Evolutionary conservation across 2,113 vertebrate genomes (phyloP).

Genomic region (Cyanistes caeruleus): DNA sequence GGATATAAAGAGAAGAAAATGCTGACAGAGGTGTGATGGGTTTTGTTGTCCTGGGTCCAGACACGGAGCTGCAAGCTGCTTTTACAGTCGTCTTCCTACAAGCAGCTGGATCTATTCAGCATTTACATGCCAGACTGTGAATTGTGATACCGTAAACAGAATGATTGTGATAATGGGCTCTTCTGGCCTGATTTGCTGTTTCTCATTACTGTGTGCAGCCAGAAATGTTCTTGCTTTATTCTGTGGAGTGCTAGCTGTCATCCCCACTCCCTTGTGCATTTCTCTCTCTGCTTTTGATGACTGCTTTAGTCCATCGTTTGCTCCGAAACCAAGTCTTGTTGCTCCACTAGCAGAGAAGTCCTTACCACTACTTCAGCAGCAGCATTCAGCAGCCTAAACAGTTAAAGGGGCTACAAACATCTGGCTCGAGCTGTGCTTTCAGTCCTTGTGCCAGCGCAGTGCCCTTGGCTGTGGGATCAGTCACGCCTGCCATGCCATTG

Average conservation of each 20-base stretch:
- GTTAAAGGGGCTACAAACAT: constrained; percentile 32
- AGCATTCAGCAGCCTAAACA: background rate
- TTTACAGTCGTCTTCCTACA: background rate
- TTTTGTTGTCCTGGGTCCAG: background rate
- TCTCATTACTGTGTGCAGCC: constrained; percentile 32
- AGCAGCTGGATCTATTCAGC: constrained; percentile 44
- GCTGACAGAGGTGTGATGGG: constrained; percentile 88
- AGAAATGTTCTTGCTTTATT: constrained; percentile 52
- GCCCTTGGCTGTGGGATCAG: constrained; percentile 19
- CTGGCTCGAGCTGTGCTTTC: background rate
- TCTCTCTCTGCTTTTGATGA: constrained; percentile 21
- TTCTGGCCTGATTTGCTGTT: constrained; percentile 44
- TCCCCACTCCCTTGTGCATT: background rate
- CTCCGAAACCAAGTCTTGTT: background rate
- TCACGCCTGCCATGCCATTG: constrained; percentile 42
- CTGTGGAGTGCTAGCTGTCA: constrained; percentile 44
- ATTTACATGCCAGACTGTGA: constrained; percentile 55
- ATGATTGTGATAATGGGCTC: constrained; percentile 55
- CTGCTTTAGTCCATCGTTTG: background rate
- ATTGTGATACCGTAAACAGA: constrained; percentile 57
- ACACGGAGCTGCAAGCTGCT: background rate
- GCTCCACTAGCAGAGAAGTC: background rate
- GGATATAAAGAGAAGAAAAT: constrained; percentile 82
- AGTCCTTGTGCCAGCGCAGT: background rate
- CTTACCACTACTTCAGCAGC: background rate